Evolutionary conservation across 2,888 invertebrate genomes (phyloP).

Genomic region (Sisyra terminalis): DNA sequence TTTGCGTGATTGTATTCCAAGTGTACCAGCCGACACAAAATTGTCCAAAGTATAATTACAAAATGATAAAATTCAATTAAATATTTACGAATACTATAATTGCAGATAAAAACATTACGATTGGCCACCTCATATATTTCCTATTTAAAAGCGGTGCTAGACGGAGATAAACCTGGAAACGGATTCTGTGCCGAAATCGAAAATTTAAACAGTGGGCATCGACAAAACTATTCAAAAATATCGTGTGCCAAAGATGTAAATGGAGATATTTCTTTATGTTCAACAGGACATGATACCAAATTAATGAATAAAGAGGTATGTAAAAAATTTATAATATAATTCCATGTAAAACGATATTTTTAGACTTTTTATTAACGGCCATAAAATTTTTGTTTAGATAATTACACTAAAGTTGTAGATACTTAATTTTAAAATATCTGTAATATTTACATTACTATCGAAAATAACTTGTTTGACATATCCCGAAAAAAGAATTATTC

Average conservation of each 20-base stretch:
- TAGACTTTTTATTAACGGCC: background rate
- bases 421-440: background rate
- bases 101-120: conserved; percentile 81
- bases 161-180: conserved; percentile 68
- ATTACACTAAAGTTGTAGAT: background rate
- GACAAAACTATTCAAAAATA: background rate
- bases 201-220: conserved; percentile 6
- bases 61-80: background rate
- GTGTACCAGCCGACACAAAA: conserved; percentile 91
- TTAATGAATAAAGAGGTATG: background rate
- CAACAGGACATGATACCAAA: background rate
- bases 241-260: background rate
- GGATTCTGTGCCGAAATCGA: conserved; percentile 79
- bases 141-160: conserved; percentile 77
- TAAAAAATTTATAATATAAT: no score
- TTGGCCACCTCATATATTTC: conserved; percentile 87
- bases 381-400: background rate
- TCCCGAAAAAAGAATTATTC: no score
- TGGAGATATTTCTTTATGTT: conserved; percentile 1
- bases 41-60: conserved; percentile 63
- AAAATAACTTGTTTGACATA: conserved; percentile 1
- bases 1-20: conserved; percentile 85
- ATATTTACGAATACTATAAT: background rate
- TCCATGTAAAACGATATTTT: no score
- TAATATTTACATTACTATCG: conserved; percentile 1